phyloP scores from a whole-genome alignment of 1,140 invertebrate species.

The Pomacea maculata region DNA sequence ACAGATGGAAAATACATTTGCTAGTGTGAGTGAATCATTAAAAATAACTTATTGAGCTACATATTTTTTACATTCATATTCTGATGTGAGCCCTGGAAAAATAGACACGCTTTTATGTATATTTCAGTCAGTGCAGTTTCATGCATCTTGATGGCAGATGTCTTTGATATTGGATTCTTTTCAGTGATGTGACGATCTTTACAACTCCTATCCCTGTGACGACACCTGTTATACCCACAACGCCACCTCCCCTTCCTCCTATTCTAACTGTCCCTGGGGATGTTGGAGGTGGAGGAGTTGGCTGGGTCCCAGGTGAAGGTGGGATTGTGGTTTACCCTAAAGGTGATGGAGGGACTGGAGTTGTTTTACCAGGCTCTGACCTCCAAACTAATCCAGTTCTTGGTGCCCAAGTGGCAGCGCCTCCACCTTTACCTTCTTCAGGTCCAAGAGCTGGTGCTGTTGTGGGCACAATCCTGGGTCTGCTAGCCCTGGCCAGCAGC shows the following conservation, averaged over 20 bases:
- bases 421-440: conserved; percentile 18
- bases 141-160: too few relatives aligned
- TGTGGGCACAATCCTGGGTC: conserved; percentile 55
- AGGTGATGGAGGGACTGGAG: conserved; percentile 23
- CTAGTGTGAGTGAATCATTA: too few relatives aligned
- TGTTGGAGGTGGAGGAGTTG: conserved; percentile 38
- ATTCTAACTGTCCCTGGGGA: conserved; percentile 25
- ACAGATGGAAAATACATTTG: too few relatives aligned
- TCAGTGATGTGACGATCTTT: neutral
- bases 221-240: neutral
- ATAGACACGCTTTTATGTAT: too few relatives aligned
- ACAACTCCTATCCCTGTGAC: neutral
- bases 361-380: conserved; percentile 26
- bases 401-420: conserved; percentile 24
- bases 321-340: conserved; percentile 24
- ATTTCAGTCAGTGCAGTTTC: neutral
- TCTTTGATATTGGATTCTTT: neutral
- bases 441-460: conserved; percentile 50
- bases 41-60: too few relatives aligned
- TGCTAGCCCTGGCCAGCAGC: conserved; percentile 48
- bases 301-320: conserved; percentile 18
- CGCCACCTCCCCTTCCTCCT: conserved; percentile 15
- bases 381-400: conserved; percentile 16
- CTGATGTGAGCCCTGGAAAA: too few relatives aligned
- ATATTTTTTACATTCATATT: too few relatives aligned